Conservation (phyloP, 1,140 invertebrate species). For the Trachelipus rathkii region DNA sequence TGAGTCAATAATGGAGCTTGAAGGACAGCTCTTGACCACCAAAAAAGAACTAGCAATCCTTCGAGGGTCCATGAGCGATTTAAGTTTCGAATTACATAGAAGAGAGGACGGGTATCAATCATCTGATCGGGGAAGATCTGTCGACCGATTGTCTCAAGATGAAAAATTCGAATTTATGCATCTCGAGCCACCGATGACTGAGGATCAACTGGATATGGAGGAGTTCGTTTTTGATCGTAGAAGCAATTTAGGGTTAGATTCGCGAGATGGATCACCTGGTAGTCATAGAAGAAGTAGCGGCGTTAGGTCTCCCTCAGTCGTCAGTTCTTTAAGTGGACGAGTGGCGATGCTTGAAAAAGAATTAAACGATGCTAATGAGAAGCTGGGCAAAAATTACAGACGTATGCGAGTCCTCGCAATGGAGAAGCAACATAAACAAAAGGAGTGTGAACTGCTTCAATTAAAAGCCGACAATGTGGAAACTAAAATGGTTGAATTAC, state of each 20-base stretch:
- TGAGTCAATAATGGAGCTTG: constrained; percentile 40
- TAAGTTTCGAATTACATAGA: constrained; percentile 38
- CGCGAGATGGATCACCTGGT: background rate
- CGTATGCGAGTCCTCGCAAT: constrained; percentile 47
- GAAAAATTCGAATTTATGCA: constrained; percentile 40
- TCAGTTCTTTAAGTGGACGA: background rate
- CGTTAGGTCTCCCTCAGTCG: background rate
- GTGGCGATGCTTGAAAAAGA: constrained; percentile 38
- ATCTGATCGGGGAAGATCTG: constrained; percentile 25
- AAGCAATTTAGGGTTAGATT: background rate
- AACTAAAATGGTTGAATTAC: constrained; percentile 51
- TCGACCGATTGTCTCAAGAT: constrained; percentile 29
- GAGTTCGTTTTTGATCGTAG: background rate
- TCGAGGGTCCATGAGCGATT: constrained; percentile 26
- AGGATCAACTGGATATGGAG: constrained; percentile 34
- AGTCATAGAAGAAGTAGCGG: background rate
- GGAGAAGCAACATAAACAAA: constrained; percentile 53
- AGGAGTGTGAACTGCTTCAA: constrained; percentile 55
- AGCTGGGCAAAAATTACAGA: constrained; percentile 46
- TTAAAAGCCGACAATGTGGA: constrained; percentile 51
- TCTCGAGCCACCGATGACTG: constrained; percentile 38
- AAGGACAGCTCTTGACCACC: constrained; percentile 34
- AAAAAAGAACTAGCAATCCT: constrained; percentile 35
- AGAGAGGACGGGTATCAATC: constrained; percentile 38
- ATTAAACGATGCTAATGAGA: constrained; percentile 48